phyloP scores from a whole-genome alignment of 2,797 vertebrate species.

The Gymnothorax reevesii region DNA sequence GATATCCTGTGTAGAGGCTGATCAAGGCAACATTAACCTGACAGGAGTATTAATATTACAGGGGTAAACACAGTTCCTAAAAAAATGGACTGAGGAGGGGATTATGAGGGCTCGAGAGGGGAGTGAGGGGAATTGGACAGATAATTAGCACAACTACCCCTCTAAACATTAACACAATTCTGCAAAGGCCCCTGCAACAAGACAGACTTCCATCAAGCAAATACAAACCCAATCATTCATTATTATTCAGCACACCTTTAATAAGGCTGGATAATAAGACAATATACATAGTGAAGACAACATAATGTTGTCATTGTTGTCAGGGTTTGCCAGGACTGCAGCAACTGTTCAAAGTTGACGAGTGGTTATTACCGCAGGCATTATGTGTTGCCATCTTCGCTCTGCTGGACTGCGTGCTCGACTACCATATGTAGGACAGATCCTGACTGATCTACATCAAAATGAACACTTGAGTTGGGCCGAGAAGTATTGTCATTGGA shows the following conservation, averaged over 20 bases:
- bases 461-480: too few relatives aligned
- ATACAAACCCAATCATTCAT: background rate
- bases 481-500: too few relatives aligned
- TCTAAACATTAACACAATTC: background rate
- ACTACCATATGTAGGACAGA: too few relatives aligned
- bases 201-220: background rate
- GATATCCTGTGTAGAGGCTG: constrained; percentile 36
- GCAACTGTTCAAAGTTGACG: too few relatives aligned
- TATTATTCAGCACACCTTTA: background rate
- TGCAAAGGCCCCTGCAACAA: background rate
- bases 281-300: too few relatives aligned
- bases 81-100: constrained; percentile 6
- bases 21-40: constrained; percentile 1
- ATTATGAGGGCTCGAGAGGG: background rate
- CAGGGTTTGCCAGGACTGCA: too few relatives aligned
- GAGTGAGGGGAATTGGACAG: background rate
- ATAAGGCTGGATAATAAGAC: too few relatives aligned
- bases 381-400: too few relatives aligned
- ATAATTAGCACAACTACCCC: constrained; percentile 1
- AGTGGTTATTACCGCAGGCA: too few relatives aligned
- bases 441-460: too few relatives aligned
- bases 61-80: constrained; percentile 13
- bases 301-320: too few relatives aligned
- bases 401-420: too few relatives aligned
- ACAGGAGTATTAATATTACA: background rate